Percentiles rank a stretch among this genome's conserved stretches.
Evolutionary conservation across 2,888 invertebrate species (phyloP).

Genomic region (Agrotis clavis): DNA sequence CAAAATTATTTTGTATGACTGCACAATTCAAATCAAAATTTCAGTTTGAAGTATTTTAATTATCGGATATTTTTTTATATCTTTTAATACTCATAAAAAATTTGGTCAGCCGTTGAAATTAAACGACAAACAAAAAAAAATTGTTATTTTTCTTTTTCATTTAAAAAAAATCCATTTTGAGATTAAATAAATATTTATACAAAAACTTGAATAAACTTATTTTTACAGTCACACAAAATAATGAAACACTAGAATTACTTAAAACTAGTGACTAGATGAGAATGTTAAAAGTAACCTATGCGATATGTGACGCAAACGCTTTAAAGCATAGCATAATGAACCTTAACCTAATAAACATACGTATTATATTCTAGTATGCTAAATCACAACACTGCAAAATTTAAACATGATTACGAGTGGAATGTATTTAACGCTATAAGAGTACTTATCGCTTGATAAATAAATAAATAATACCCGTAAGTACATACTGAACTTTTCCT

Average conservation of each 20-base stretch:
- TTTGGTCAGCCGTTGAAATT: no score
- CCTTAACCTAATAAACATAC: slow-evolving; percentile 65
- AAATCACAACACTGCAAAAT: slow-evolving; percentile 83
- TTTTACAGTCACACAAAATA: slow-evolving; percentile 30
- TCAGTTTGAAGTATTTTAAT: not conserved
- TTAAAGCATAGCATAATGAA: slow-evolving; percentile 75
- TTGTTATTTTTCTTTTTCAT: no score
- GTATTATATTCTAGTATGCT: slow-evolving; percentile 65
- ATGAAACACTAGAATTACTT: slow-evolving; percentile 36
- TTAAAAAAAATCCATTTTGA: no score
- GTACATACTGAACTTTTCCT: slow-evolving; percentile 18
- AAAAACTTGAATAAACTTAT: not conserved
- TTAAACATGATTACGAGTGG: slow-evolving; percentile 68
- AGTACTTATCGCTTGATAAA: slow-evolving; percentile 10
- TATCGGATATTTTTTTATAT: no score
- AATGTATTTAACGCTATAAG: slow-evolving; percentile 65
- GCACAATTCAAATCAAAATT: not conserved
- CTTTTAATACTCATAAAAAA: no score
- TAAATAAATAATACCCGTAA: slow-evolving; percentile 23
- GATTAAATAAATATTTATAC: not conserved
- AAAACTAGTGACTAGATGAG: slow-evolving; percentile 69
- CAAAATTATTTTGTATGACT: not conserved
- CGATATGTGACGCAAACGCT: slow-evolving; percentile 79
- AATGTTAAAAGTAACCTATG: slow-evolving; percentile 66
- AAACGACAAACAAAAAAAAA: no score